Base-by-base conservation (phyloP, 2,797 vertebrate species). In the Amniataba percoides region DNA sequence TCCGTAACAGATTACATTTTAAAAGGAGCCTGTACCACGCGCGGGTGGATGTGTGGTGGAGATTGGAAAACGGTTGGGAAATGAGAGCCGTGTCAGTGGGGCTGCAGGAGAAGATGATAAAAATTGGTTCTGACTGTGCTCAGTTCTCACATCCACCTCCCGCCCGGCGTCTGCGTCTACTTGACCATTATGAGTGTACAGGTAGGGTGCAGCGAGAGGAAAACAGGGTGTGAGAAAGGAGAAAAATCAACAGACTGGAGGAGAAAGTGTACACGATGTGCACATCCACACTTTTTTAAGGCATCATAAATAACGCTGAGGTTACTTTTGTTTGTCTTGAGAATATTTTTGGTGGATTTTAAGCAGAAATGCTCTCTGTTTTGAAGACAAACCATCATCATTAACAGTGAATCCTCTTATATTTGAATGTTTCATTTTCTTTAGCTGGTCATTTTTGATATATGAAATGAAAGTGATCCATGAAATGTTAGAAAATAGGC, bases 1-100 rank as follows among this genome's bases (percentile, higher is more conserved):
- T 93, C 92, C 91, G 73, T 90, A 77, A 90, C 92, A 93, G 92
- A 93, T 94, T 93, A 93, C 92, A 92, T 89, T 93, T 91, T 89
- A 91, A 91, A 93, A 90, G 87, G 83, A 90, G 89, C 78, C 89
- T 78, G 84, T 78, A 79, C 77, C 82, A 74, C 34, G 87, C 40
- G 25, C 55, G 73, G 85, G 69, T 73, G 82, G 86, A 71, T 68
- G 77, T 71, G 76, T 69, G 87, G 77, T 79, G 65, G 82, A 82
- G 81, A 84, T 77, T 79, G 83, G 85, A 86, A 77, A 86, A 69
- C 72, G 46, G 74, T 87, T 87, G 81, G 83, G 75, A 83, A 80
- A 85, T 58, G 71, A 82, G 76, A 86, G 80, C 62, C 77, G 43
- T 87, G 82, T 86, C 83, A 58, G 85, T 40, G 75, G 71, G 78